A percentile compares a stretch with the other conserved stretches of the same genome.
Evolutionary conservation across 2,113 vertebrate genomes (phyloP).

Genomic region (Rynchops niger): DNA sequence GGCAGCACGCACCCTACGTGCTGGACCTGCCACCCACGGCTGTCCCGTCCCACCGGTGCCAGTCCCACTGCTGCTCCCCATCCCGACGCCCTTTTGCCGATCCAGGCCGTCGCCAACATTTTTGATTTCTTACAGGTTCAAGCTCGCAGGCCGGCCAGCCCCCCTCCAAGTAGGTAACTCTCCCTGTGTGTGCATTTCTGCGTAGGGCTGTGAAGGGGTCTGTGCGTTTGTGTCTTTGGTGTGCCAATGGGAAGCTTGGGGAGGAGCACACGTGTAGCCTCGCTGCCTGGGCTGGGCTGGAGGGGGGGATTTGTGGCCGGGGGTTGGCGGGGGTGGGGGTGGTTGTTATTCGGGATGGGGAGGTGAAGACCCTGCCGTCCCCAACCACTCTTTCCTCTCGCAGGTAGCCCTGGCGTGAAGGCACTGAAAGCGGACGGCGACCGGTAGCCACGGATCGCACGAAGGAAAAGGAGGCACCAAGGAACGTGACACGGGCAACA

Average conservation of each 20-base stretch:
- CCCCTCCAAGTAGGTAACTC: conserved; percentile 33
- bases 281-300: neutral
- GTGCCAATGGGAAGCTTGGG: neutral
- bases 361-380: neutral
- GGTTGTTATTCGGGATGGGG: accelerated
- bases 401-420: neutral
- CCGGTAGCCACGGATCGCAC: accelerated
- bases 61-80: no score
- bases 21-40: accelerated
- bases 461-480: neutral
- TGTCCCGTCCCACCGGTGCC: neutral
- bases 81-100: accelerated
- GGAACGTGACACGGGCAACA: neutral
- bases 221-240: neutral
- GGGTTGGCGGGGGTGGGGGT: no score
- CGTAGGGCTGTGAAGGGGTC: accelerated
- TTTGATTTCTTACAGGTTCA: conserved; percentile 81
- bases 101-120: neutral
- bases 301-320: neutral
- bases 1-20: accelerated
- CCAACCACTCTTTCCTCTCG: neutral
- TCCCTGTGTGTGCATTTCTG: accelerated
- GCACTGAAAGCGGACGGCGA: neutral
- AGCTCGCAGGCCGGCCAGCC: conserved; percentile 69
- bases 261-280: neutral